phyloP scores from a whole-genome alignment of 2,113 vertebrate species.

The Fulmarus glacialis region DNA sequence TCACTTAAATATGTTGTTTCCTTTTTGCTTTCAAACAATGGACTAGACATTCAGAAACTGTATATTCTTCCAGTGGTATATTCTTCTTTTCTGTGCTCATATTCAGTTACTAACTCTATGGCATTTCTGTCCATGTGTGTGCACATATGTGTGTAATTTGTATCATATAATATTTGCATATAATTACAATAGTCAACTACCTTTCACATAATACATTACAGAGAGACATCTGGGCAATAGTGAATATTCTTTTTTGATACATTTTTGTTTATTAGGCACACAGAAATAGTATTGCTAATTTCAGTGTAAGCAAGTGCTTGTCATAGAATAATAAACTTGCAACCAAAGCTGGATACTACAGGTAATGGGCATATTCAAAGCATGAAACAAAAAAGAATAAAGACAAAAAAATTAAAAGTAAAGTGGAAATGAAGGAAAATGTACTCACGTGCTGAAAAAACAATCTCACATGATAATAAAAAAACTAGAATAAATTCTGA shows the following conservation, averaged over 20 bases:
- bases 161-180: neutral
- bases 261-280: neutral
- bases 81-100: neutral
- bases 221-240: neutral
- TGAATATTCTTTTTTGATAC: neutral
- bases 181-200: neutral
- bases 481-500: neutral
- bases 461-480: accelerated
- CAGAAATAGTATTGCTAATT: neutral
- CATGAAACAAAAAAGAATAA: neutral
- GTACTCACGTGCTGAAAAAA: neutral
- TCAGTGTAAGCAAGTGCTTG: neutral
- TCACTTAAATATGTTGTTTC: neutral
- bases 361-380: neutral
- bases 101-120: neutral
- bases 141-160: neutral
- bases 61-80: neutral
- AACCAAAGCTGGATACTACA: neutral
- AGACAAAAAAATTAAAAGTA: neutral
- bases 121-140: neutral
- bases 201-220: neutral
- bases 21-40: neutral
- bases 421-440: neutral
- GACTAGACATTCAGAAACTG: neutral
- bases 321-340: neutral